These are phyloP conservation scores for Metopolophium dirhodum DNA, from an alignment of 1,140 invertebrate genomes.

Conservation along the genomic window DNA sequence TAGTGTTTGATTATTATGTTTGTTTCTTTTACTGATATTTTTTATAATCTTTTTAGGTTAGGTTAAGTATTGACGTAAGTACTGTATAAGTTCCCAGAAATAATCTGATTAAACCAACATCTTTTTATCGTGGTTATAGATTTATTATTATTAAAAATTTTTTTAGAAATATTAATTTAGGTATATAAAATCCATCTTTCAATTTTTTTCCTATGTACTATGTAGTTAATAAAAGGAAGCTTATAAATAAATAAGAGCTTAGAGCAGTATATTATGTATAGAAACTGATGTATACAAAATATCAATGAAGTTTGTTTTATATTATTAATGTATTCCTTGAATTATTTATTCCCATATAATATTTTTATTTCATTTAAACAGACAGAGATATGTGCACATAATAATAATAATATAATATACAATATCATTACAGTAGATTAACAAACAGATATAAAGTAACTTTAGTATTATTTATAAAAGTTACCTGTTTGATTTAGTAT, in stretches of 20 bases:
- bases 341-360: background rate
- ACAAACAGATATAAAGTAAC: background rate
- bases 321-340: conserved; percentile 1
- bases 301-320: background rate
- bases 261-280: background rate
- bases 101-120: background rate
- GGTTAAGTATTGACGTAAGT: background rate
- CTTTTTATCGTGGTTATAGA: background rate
- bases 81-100: background rate
- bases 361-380: background rate
- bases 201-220: background rate
- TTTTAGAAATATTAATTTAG: background rate
- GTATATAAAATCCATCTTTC: background rate
- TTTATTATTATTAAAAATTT: background rate
- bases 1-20: background rate
- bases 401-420: background rate
- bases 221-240: background rate
- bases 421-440: background rate
- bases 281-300: background rate
- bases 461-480: background rate
- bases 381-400: background rate
- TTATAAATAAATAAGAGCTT: background rate
- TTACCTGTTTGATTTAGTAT: background rate
- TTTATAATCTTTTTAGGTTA: background rate
- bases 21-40: background rate